Conservation (phyloP, 2,797 vertebrate genomes). For the Leptatherina wallacei region DNA sequence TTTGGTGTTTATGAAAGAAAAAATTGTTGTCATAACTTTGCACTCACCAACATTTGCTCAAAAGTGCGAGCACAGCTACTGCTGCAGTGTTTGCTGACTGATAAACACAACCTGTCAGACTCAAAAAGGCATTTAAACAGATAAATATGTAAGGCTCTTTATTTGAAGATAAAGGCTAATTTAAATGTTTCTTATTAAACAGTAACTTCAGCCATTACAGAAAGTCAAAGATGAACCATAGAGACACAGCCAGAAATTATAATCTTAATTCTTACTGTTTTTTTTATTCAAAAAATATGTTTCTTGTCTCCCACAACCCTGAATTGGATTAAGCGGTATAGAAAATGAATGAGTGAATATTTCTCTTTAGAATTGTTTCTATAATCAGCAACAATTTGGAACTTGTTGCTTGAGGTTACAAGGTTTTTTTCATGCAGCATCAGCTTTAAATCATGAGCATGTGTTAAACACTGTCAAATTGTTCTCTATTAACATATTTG, state of each 20-base stretch:
- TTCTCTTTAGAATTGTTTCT: too few species aligned
- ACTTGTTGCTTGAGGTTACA: too few species aligned
- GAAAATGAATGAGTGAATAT: too few species aligned
- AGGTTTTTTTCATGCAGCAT: neutral
- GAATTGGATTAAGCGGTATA: too few species aligned
- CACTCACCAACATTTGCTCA: neutral
- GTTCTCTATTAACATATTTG: neutral
- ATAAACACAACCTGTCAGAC: conserved; percentile 4
- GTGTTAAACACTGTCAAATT: neutral
- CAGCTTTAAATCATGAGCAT: neutral
- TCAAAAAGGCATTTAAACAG: neutral
- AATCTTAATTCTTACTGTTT: too few species aligned
- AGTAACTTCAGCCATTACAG: neutral
- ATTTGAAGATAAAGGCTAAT: neutral
- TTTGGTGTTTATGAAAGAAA: neutral
- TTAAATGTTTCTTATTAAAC: neutral
- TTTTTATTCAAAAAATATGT: too few species aligned
- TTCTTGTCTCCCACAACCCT: too few species aligned
- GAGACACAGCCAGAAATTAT: too few species aligned
- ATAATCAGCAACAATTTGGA: too few species aligned
- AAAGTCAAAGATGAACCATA: neutral
- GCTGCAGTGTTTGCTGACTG: neutral
- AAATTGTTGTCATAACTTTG: neutral
- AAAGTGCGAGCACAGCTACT: neutral
- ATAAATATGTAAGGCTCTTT: neutral